Base-by-base conservation (phyloP, 2,797 vertebrate species). In the Dendrocincla tyrannina region DNA sequence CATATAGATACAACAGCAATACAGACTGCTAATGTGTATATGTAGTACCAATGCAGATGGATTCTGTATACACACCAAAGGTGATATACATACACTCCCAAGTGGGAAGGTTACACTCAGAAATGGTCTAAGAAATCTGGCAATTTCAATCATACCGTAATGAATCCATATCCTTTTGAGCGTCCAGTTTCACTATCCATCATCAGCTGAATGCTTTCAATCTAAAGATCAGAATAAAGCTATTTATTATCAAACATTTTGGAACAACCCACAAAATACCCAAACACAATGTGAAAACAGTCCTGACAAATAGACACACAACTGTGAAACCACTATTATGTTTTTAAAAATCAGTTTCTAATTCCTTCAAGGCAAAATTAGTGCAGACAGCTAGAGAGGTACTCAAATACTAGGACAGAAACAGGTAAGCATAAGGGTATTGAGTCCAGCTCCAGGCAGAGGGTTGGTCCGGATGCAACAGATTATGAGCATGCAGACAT, bases 181-280 rank as follows among this genome's bases (percentile, higher is more conserved):
- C 98, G 98, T 23, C 98, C 99, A 1, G 99, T 99, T 97, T 99
- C 99, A 94, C 98, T 99, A 94, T 99, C 99, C 99, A 99, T 99
- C 99, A 99, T 99, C 91, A 99, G 98, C 88, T 99, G 99, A 96
- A 99, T 99, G 94, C 99, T 99, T 97, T 99, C 99, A 95, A 99
- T 99, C 99, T 99, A 95, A 33, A 96, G 82, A 89, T 5, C 58
- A 92, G 33, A 96, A 85, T 13, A 75, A 68, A 74, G 8, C 10
- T 46, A 37, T 32, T 87, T 77, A 66, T 62, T 67, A 94, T 19
- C 35, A 77, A 24, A 44, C 15, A 37, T 50, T 85, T 70, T 59
- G 41, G 20, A 91, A 91, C 11, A 74, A 81, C 23, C 3, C 13
- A 15, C 16, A 10, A 74, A 17, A 30, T n/a, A 76, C 0, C 32